Base-by-base conservation (phyloP, 2,113 vertebrate genomes). In the Poeciliopsis turrubarensis region DNA sequence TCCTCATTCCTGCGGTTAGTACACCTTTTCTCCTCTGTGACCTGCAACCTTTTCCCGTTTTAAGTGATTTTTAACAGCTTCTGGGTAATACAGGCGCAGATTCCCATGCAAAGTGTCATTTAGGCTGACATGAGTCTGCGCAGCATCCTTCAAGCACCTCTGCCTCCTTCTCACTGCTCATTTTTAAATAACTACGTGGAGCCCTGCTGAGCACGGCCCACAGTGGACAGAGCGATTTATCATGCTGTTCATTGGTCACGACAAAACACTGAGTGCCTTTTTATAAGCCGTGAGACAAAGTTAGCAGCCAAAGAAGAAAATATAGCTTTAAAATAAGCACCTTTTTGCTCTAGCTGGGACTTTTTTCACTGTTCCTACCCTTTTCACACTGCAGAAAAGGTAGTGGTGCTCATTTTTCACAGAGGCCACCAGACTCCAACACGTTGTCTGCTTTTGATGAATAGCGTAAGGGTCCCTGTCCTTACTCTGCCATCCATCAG, bases 161-260 rank as follows among this genome's bases (percentile, higher is more conserved):
- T 89, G 88, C 84, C 80, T 78, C 73, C 74, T 41, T 89, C 87
- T 85, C 74, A 39, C 75, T 39, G 77, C 80, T 79, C 79, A 72
- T 84, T 81, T 92, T 89, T 84, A 87, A 92, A 88, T 73, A 87
- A 77, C 89, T 92, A 89, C 93, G 89, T 91, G 81, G 77, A 86
- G 73, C 78, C 79, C 87, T 86, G 90, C 86, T 89, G 88, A 91
- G 86, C 78, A 76, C 60, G 30, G 85, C 68, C 90, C 85, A 83
- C 89, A 92, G 82, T 75, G 79, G 73, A 86, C 81, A 86, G 83
- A 91, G 81, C 78, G 65, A 90, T 94, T 89, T 80, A 80, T 90
- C 87, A 88, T 87, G 87, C 74, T 77, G 82, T 87, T 86, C 84
- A 75, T 77, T 79, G 80, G 75, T 79, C 32, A 31, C 69, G 85